A percentile compares a stretch with the other conserved stretches of the same genome.
Conservation (phyloP, 2,113 vertebrate species). For the Campylomormyrus tamandua region DNA sequence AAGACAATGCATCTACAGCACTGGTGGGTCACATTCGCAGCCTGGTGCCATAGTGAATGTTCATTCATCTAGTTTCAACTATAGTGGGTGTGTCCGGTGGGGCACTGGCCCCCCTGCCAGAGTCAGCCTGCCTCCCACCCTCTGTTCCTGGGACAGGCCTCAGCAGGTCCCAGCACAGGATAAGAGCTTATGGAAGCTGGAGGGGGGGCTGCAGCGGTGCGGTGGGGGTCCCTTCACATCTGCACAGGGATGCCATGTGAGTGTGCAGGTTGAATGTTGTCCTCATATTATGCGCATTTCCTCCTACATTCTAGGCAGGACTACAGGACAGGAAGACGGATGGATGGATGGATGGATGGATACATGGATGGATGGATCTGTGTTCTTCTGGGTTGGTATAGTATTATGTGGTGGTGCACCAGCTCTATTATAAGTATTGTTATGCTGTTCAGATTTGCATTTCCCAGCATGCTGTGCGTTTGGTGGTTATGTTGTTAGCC, state of each 20-base stretch:
- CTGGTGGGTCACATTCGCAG: constrained; percentile 55
- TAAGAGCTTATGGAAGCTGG: not conserved
- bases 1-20: constrained; percentile 66
- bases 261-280: not conserved
- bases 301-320: not conserved
- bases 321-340: not conserved
- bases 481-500: not conserved
- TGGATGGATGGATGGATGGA: not conserved
- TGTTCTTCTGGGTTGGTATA: not conserved
- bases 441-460: not conserved
- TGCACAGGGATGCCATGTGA: not conserved
- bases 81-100: not conserved
- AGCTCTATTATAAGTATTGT: not conserved
- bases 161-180: not conserved
- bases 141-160: not conserved
- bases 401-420: not conserved
- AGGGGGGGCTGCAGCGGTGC: not conserved
- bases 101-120: not conserved
- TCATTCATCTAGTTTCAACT: not conserved
- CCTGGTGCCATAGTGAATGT: too few species aligned
- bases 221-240: not conserved
- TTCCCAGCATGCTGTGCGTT: not conserved
- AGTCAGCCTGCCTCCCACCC: not conserved
- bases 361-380: not conserved
- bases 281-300: not conserved